These are phyloP conservation scores for Brachionus rubens DNA, from an alignment of 1,140 invertebrate genomes.

Conservation along the genomic window DNA sequence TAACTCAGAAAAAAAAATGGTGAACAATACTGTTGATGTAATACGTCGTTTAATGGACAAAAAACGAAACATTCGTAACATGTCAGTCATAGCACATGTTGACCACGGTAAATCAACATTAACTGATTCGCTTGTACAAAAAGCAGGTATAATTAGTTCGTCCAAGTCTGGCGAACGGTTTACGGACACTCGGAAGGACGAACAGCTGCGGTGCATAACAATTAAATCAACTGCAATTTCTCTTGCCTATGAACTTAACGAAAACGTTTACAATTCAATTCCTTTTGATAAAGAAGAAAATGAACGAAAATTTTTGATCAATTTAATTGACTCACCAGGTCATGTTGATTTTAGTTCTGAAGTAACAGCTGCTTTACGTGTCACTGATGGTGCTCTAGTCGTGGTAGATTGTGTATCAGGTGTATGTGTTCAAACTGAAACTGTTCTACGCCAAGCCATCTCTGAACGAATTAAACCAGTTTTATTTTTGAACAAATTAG, in stretches of 20 bases:
- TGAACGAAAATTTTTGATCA: conserved; percentile 3
- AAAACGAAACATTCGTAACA: conserved; percentile 19
- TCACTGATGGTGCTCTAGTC: conserved; percentile 45
- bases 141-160: conserved; percentile 9
- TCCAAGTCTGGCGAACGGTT: conserved; percentile 11
- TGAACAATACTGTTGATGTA: neutral
- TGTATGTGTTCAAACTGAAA: conserved; percentile 47
- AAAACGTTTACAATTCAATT: neutral
- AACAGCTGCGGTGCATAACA: conserved; percentile 16
- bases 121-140: conserved; percentile 25
- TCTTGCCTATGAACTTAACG: neutral
- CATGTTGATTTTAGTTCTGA: conserved; percentile 44
- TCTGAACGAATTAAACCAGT: conserved; percentile 45
- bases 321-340: conserved; percentile 46
- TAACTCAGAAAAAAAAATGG: conserved; percentile 6
- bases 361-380: conserved; percentile 44
- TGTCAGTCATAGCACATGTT: conserved; percentile 44
- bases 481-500: conserved; percentile 46
- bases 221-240: conserved; percentile 44
- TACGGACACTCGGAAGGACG: conserved; percentile 41
- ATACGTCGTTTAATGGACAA: conserved; percentile 28
- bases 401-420: conserved; percentile 44
- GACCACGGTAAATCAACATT: conserved; percentile 46
- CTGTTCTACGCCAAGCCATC: conserved; percentile 41
- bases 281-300: conserved; percentile 21